Conservation (phyloP, 2,113 vertebrate genomes). For the Capreolus pygargus region DNA sequence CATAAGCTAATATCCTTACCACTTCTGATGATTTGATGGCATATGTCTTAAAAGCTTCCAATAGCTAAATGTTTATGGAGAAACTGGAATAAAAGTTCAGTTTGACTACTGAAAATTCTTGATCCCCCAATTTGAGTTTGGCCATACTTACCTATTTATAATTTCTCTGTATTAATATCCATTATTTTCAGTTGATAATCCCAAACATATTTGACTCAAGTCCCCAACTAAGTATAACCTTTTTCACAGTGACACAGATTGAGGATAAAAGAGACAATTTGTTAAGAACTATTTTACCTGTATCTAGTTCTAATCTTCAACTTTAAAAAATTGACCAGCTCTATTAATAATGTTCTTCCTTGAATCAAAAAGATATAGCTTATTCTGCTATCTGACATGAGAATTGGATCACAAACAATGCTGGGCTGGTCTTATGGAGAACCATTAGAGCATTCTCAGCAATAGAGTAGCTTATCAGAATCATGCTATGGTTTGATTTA, state of each 20-base stretch:
- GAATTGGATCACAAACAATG: too few species aligned
- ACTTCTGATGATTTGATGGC: neutral
- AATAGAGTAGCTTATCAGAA: neutral
- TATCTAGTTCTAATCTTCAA: neutral
- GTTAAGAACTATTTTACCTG: neutral
- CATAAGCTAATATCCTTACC: neutral
- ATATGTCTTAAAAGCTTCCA: neutral
- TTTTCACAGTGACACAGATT: neutral
- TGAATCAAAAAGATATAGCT: too few species aligned
- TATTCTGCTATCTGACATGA: neutral
- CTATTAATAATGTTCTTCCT: neutral
- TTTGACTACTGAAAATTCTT: neutral
- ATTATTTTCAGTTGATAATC: neutral
- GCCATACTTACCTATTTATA: neutral
- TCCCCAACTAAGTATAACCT: neutral
- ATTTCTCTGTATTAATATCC: neutral
- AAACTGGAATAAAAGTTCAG: neutral
- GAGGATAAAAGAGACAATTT: neutral
- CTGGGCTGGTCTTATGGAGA: too few species aligned
- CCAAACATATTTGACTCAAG: neutral
- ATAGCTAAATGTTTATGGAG: neutral
- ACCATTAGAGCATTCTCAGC: neutral
- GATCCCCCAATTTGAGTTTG: neutral
- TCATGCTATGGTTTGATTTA: too few species aligned
- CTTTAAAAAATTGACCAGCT: neutral